Percentiles rank a stretch among this genome's conserved stretches.
These are phyloP conservation scores for Pachliopta kotzebuea DNA, from an alignment of 2,888 invertebrate genomes.

Conservation along the genomic window DNA sequence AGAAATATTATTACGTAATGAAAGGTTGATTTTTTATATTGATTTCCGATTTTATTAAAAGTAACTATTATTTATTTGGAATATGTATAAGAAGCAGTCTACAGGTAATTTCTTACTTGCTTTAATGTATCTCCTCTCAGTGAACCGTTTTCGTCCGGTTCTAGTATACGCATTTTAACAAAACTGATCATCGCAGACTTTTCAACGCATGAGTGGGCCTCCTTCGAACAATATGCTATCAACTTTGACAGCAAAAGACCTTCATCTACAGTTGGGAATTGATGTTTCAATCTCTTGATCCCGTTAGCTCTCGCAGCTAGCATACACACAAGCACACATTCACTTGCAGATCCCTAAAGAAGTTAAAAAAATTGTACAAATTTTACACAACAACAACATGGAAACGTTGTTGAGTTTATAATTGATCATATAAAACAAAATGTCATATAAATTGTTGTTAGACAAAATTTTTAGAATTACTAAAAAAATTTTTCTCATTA, in stretches of 20 bases:
- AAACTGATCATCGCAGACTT: slow-evolving; percentile 97
- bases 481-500: too few relatives aligned
- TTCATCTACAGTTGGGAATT: slow-evolving; percentile 93
- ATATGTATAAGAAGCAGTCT: not conserved
- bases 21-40: not conserved
- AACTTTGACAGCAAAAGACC: slow-evolving; percentile 93
- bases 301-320: slow-evolving; percentile 95
- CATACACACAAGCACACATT: slow-evolving; percentile 95
- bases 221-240: slow-evolving; percentile 95
- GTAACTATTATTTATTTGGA: not conserved
- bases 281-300: slow-evolving; percentile 90
- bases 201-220: slow-evolving; percentile 95
- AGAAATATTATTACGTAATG: too few relatives aligned
- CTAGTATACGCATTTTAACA: slow-evolving; percentile 92
- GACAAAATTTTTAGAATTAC: too few relatives aligned
- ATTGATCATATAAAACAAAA: too few relatives aligned
- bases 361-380: not conserved
- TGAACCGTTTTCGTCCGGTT: slow-evolving; percentile 91
- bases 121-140: slow-evolving; percentile 89
- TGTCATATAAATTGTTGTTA: too few relatives aligned
- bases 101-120: slow-evolving; percentile 81
- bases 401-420: too few relatives aligned
- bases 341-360: slow-evolving; percentile 94
- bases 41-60: not conserved
- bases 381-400: too few relatives aligned